A percentile compares a stretch with the other conserved stretches of the same genome.
Conservation (phyloP, 2,113 vertebrate genomes). For the Siniperca chuatsi region DNA sequence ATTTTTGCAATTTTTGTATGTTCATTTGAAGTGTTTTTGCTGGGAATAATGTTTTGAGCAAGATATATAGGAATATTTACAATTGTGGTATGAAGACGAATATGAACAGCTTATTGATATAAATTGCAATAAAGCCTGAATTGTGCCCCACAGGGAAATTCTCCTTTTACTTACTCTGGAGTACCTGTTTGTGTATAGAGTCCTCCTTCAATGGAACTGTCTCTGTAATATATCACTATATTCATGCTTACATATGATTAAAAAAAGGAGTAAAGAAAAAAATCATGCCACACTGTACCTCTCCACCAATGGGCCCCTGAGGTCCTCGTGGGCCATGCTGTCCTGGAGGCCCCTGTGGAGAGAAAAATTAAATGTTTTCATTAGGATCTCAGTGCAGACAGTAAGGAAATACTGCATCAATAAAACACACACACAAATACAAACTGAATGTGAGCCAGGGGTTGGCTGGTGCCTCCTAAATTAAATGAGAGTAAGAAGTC, state of each 20-base stretch:
- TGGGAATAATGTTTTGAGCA: no score
- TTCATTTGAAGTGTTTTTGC: not conserved
- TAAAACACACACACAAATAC: conserved; percentile 24
- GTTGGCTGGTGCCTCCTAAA: conserved; percentile 25
- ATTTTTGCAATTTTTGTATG: not conserved
- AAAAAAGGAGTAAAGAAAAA: not conserved
- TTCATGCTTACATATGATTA: no score
- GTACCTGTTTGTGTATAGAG: not conserved
- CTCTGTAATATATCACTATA: not conserved
- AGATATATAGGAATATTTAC: not conserved
- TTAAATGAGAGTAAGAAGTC: conserved; percentile 46
- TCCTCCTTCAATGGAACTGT: not conserved
- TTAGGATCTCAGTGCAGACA: conserved; percentile 12
- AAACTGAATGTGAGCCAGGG: conserved; percentile 25
- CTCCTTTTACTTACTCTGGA: not conserved
- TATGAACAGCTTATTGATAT: not conserved
- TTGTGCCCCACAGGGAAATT: not conserved
- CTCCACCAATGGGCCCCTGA: conserved; percentile 87
- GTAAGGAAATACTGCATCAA: conserved; percentile 2
- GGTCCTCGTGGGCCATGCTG: conserved; percentile 89
- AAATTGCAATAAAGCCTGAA: not conserved
- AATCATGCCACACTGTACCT: conserved; percentile 81
- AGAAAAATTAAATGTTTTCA: conserved; percentile 43
- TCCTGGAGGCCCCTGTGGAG: conserved; percentile 90
- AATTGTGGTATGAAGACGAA: not conserved